Evolutionary conservation across 1,140 invertebrate species (phyloP).

Genomic region (Bombyx mandarina): DNA sequence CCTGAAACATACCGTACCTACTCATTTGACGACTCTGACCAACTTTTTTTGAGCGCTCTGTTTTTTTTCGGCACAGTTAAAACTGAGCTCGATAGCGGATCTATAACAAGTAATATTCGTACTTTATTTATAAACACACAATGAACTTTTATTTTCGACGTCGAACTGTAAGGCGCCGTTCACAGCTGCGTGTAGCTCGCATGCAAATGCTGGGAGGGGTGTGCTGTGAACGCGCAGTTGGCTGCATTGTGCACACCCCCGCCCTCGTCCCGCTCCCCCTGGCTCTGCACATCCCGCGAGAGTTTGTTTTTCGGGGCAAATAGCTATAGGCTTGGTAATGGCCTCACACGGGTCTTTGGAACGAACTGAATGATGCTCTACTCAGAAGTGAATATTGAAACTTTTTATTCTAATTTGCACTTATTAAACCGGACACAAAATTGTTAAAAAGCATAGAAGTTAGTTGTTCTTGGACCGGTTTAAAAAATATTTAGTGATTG

Average conservation of each 20-base stretch:
- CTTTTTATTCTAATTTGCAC: background rate
- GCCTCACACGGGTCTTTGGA: conserved; percentile 39
- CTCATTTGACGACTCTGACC: no score
- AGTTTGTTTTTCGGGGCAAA: conserved; percentile 71
- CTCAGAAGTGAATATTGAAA: conserved; percentile 3
- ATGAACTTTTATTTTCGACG: conserved; percentile 23
- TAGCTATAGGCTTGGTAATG: conserved; percentile 71
- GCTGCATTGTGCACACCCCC: conserved; percentile 50
- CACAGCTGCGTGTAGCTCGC: conserved; percentile 37
- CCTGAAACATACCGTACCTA: no score
- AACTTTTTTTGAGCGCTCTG: no score
- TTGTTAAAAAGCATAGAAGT: no score
- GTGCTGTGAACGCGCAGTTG: conserved; percentile 59
- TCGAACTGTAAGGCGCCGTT: conserved; percentile 44
- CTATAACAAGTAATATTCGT: background rate
- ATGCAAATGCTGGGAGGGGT: conserved; percentile 52
- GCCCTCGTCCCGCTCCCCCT: conserved; percentile 10
- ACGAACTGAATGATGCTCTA: conserved; percentile 31
- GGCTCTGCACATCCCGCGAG: conserved; percentile 51
- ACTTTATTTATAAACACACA: conserved; percentile 11
- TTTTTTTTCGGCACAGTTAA: no score
- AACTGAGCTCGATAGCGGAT: background rate
- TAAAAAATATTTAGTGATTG: background rate
- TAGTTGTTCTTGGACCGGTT: no score
- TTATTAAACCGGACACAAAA: no score